A percentile compares a stretch with the other conserved stretches of the same genome.
Evolutionary conservation across 2,797 vertebrate genomes (phyloP).

Genomic region (Aldrovandia affinis): DNA sequence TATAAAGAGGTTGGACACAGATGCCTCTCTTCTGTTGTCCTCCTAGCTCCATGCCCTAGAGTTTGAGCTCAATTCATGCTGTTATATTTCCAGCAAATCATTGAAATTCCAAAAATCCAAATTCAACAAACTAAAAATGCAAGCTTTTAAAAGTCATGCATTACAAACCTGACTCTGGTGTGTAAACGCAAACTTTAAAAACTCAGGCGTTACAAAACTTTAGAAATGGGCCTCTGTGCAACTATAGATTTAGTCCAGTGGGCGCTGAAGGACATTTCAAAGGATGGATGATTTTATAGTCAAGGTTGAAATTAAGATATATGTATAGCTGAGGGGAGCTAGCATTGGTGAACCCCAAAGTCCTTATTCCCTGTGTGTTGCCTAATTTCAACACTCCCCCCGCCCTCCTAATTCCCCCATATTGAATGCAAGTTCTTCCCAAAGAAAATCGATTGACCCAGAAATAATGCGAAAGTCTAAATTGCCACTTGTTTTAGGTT

Average conservation of each 20-base stretch:
- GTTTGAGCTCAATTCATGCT: not conserved
- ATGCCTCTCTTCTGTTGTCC: not conserved
- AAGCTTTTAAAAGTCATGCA: not conserved
- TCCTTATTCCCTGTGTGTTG: constrained; percentile 36
- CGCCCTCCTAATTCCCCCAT: constrained; percentile 4
- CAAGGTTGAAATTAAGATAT: constrained; percentile 39
- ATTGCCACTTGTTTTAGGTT: constrained; percentile 22
- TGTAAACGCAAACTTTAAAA: not conserved
- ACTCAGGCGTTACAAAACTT: not conserved
- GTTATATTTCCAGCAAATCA: not conserved
- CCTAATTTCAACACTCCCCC: constrained; percentile 39
- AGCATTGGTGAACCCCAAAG: constrained; percentile 22
- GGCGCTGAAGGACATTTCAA: constrained; percentile 43
- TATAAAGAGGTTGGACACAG: not conserved
- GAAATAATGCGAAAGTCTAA: not conserved
- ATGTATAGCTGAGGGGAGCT: constrained; percentile 43
- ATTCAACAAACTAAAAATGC: not conserved
- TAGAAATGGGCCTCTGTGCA: not conserved
- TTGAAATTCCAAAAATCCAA: not conserved
- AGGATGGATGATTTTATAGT: constrained; percentile 47
- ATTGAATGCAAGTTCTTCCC: constrained; percentile 7
- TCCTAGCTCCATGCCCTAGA: not conserved
- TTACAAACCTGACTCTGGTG: not conserved
- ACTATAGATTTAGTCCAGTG: not conserved
- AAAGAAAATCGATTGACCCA: constrained; percentile 18